Evolutionary conservation across 2,113 vertebrate species (phyloP).

Genomic region (Nycticebus coucang): DNA sequence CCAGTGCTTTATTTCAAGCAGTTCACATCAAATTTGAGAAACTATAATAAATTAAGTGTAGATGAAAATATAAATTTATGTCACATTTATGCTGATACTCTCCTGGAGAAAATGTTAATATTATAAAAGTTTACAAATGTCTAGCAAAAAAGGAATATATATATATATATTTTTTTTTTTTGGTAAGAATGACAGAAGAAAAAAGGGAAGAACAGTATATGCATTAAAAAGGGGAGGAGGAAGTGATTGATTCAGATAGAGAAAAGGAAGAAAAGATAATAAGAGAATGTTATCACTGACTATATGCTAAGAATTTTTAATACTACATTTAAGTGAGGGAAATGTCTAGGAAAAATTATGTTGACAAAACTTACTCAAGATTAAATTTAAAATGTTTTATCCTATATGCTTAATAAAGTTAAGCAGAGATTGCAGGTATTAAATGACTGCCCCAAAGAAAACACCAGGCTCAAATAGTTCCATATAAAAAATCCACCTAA

Average conservation of each 20-base stretch:
- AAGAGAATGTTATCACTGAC: background rate
- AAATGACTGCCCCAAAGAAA: background rate
- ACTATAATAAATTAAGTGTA: background rate
- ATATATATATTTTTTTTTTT: background rate
- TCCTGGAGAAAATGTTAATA: background rate
- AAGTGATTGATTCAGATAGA: accelerated
- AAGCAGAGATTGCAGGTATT: background rate
- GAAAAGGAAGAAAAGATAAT: background rate
- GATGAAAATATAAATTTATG: background rate
- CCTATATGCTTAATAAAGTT: background rate
- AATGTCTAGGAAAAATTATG: background rate
- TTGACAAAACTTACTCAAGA: background rate
- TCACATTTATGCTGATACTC: background rate
- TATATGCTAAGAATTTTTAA: background rate
- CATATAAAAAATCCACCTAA: background rate
- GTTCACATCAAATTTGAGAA: background rate
- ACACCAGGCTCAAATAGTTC: background rate
- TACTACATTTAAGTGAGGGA: background rate
- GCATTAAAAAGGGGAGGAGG: background rate
- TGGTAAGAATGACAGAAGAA: background rate
- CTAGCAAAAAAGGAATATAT: background rate
- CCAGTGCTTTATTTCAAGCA: background rate
- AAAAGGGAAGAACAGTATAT: background rate
- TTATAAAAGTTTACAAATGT: background rate
- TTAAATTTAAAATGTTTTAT: background rate